phyloP scores from a whole-genome alignment of 2,797 vertebrate genomes.

The Schizopygopsis malacanthus region DNA sequence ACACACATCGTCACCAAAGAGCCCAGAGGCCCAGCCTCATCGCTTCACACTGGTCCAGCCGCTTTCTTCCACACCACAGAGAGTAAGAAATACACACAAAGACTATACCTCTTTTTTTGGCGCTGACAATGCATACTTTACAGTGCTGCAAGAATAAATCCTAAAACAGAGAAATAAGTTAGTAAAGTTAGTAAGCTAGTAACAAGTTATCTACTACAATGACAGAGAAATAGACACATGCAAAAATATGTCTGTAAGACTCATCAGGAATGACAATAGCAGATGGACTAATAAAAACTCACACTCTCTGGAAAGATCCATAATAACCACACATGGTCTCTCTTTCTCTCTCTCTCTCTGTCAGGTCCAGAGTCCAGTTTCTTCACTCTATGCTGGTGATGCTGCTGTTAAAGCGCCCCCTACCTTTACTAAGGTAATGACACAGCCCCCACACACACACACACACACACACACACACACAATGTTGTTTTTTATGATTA shows the following conservation, averaged over 20 bases:
- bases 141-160: not conserved
- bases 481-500: no score
- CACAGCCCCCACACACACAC: not conserved
- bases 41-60: conserved; percentile 90
- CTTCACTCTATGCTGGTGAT: conserved; percentile 79
- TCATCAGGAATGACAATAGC: conserved; percentile 52
- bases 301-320: conserved; percentile 43
- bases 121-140: not conserved
- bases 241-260: conserved; percentile 36
- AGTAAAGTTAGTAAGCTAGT: not conserved
- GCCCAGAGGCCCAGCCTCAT: conserved; percentile 78
- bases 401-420: conserved; percentile 76
- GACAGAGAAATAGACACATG: conserved; percentile 6
- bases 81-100: conserved; percentile 76
- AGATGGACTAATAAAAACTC: conserved; percentile 43
- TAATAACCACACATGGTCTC: not conserved
- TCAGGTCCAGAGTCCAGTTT: conserved; percentile 90
- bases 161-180: not conserved
- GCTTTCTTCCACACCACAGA: conserved; percentile 84
- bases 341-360: conserved; percentile 15
- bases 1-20: conserved; percentile 89
- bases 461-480: not conserved
- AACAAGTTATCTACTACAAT: not conserved
- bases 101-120: not conserved
- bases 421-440: conserved; percentile 89